Evolutionary conservation across 2,888 invertebrate genomes (phyloP).

Genomic region (Trisateles emortualis): DNA sequence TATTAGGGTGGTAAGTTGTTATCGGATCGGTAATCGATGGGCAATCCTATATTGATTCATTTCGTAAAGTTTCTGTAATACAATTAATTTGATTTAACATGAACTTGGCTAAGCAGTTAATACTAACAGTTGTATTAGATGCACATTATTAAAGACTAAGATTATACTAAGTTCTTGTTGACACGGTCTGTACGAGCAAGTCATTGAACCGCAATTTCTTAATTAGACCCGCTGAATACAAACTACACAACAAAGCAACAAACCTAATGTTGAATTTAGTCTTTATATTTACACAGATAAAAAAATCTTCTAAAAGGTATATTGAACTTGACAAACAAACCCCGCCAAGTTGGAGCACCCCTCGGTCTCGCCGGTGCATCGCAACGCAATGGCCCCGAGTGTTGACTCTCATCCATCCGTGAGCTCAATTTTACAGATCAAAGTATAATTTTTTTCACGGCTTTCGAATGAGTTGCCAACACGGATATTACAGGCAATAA

Average conservation of each 20-base stretch:
- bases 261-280: no score
- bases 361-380: neutral
- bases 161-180: no score
- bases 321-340: neutral
- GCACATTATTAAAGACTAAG: no score
- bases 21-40: neutral
- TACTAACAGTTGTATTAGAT: neutral
- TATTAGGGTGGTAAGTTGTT: constrained; percentile 2
- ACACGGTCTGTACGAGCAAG: no score
- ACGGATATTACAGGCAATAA: constrained; percentile 32
- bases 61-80: no score
- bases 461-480: constrained; percentile 22
- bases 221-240: no score
- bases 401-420: neutral
- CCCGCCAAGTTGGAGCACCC: neutral
- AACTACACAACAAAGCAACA: no score
- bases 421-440: neutral
- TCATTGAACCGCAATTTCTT: no score
- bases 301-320: no score
- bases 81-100: no score
- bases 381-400: no score
- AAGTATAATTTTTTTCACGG: constrained; percentile 18
- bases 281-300: neutral
- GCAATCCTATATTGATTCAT: constrained; percentile 1
- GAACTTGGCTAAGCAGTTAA: neutral